Percentiles rank a stretch among this genome's conserved stretches.
These are phyloP conservation scores for Neofelis nebulosa DNA, from an alignment of 2,113 vertebrate genomes.

Conservation along the genomic window DNA sequence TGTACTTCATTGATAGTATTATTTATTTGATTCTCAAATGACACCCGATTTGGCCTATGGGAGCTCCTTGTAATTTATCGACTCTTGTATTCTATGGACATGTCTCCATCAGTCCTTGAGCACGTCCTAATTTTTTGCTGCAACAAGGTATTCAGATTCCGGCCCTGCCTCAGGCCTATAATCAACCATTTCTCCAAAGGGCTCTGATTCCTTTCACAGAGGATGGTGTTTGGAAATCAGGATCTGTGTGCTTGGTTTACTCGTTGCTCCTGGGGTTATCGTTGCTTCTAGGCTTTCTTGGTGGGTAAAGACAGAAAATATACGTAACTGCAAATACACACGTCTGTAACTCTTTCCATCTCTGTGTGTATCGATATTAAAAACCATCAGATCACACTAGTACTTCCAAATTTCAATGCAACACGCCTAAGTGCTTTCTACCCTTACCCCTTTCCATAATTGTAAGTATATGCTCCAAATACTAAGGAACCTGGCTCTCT, in stretches of 20 bases:
- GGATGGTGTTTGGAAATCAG: background rate
- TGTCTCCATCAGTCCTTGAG: background rate
- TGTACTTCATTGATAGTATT: background rate
- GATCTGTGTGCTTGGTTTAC: background rate
- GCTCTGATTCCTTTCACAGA: background rate
- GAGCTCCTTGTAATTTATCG: background rate
- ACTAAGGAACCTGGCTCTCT: background rate
- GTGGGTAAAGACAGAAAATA: background rate
- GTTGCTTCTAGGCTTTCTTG: background rate
- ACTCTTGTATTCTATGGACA: background rate
- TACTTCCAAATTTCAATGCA: background rate
- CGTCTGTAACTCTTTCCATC: background rate
- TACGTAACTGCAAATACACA: rapidly evolving
- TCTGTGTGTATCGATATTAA: background rate
- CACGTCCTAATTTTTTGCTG: background rate
- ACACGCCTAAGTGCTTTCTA: background rate
- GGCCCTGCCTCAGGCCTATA: background rate
- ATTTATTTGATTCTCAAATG: background rate
- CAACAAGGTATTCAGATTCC: background rate
- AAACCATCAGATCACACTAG: background rate
- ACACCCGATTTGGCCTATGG: background rate
- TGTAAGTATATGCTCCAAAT: no score
- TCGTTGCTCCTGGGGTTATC: background rate
- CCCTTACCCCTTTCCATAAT: background rate
- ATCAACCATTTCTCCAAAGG: background rate